Evolutionary conservation across 2,113 vertebrate genomes (phyloP).

Genomic region (Fukomys damarensis): DNA sequence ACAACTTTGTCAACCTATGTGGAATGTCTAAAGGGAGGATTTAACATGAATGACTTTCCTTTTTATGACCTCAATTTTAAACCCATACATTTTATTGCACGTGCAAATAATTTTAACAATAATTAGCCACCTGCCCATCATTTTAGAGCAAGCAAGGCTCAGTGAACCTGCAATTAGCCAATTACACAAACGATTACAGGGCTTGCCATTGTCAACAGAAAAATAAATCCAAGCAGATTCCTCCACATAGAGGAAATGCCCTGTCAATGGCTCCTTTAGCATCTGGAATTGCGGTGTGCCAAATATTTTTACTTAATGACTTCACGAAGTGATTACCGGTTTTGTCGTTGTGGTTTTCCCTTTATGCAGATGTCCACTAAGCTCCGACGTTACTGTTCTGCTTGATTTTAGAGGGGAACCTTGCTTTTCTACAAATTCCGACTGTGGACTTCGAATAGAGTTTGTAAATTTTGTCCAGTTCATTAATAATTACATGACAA

Average conservation of each 20-base stretch:
- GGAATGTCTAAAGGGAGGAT: conserved; percentile 48
- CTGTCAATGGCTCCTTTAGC: background rate
- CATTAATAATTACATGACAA: background rate
- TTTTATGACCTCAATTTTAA: conserved; percentile 51
- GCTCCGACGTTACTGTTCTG: background rate
- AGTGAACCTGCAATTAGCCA: conserved; percentile 59
- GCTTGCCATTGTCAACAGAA: conserved; percentile 20
- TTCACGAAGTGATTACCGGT: background rate
- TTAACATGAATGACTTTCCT: conserved; percentile 40
- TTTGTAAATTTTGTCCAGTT: background rate
- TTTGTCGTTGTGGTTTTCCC: background rate
- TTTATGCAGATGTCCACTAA: too few relatives aligned
- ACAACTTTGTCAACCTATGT: background rate
- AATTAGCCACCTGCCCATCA: conserved; percentile 69
- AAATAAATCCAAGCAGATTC: conserved; percentile 41
- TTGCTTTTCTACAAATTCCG: background rate
- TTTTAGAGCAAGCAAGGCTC: conserved; percentile 52
- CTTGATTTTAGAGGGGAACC: background rate
- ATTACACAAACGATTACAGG: conserved; percentile 50
- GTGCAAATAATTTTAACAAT: conserved; percentile 63
- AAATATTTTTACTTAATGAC: background rate
- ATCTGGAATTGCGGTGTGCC: background rate
- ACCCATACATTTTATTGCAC: conserved; percentile 50
- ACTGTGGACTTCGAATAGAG: background rate
- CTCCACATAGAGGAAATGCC: background rate